A percentile compares a stretch with the other conserved stretches of the same genome.
Conservation (phyloP, 35 echinoderm and acorn worm species). For the Stichopus chloronotus region DNA sequence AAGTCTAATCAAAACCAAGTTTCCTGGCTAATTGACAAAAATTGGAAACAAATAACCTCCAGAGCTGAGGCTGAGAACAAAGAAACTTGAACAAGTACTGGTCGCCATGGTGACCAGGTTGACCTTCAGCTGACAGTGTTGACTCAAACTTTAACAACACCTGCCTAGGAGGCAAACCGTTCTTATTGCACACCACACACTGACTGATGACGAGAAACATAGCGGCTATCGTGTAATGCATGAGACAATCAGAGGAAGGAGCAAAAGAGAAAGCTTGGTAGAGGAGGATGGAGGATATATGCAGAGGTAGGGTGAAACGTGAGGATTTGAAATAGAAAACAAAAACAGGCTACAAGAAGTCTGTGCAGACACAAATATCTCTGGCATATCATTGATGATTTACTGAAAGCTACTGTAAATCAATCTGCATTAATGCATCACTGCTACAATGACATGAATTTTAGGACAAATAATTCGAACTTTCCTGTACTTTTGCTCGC, state of each 20-base stretch:
- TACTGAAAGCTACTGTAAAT: too few relatives aligned
- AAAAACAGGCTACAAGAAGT: too few relatives aligned
- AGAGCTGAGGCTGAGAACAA: background rate
- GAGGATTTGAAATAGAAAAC: too few relatives aligned
- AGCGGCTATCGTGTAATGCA: background rate
- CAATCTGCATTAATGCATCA: too few relatives aligned
- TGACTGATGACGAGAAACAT: background rate
- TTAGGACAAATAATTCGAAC: too few relatives aligned
- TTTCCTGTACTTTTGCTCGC: too few relatives aligned
- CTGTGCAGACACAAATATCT: too few relatives aligned
- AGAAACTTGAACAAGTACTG: slow-evolving; percentile 22
- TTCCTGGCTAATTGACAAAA: slow-evolving; percentile 44
- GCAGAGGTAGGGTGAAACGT: too few relatives aligned
- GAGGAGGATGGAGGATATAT: too few relatives aligned
- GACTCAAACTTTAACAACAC: slow-evolving; percentile 12
- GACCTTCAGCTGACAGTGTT: slow-evolving; percentile 23
- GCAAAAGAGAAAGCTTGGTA: background rate
- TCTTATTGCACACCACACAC: too few relatives aligned
- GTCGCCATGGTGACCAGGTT: background rate
- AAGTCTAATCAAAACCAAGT: slow-evolving; percentile 11
- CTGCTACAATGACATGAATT: too few relatives aligned
- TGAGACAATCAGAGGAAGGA: background rate
- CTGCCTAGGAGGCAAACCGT: background rate
- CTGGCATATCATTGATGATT: too few relatives aligned
- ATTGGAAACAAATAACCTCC: slow-evolving; percentile 43